Evolutionary conservation across 1,140 invertebrate genomes (phyloP).

Genomic region (Drosophila watanabei): DNA sequence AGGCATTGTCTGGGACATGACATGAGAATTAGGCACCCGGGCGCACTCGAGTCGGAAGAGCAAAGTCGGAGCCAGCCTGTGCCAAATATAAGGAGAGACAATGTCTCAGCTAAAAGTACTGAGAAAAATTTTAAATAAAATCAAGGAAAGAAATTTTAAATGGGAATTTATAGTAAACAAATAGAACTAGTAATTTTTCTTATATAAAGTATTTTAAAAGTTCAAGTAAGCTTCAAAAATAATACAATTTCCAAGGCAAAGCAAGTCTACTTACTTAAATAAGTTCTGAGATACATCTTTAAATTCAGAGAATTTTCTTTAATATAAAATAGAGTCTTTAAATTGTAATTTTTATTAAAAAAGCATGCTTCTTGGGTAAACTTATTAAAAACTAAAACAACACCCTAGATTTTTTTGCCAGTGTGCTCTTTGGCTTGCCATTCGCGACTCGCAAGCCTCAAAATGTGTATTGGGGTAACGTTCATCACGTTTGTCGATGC

Average conservation of each 20-base stretch:
- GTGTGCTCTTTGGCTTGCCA: slow-evolving; percentile 19
- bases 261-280: too few species aligned
- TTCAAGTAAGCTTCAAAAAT: background rate
- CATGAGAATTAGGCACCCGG: slow-evolving; percentile 78
- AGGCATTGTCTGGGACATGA: slow-evolving; percentile 75
- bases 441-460: slow-evolving; percentile 36
- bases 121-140: background rate
- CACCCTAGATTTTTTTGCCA: background rate
- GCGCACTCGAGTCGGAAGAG: slow-evolving; percentile 76
- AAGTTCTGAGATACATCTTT: background rate
- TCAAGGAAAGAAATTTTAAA: background rate
- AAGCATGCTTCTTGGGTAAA: too few species aligned
- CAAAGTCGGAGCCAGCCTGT: slow-evolving; percentile 41
- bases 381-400: too few species aligned
- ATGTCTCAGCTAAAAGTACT: slow-evolving; percentile 1
- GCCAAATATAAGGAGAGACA: slow-evolving; percentile 54
- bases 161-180: background rate
- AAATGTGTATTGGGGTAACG: slow-evolving; percentile 76
- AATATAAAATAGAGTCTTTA: too few species aligned
- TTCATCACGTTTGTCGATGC: slow-evolving; percentile 83
- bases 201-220: background rate
- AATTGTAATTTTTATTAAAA: too few species aligned
- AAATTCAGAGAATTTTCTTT: background rate
- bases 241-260: too few species aligned
- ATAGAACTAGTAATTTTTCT: background rate